phyloP scores from a whole-genome alignment of 2,797 vertebrate species.

The Myiotriccus ornatus region DNA sequence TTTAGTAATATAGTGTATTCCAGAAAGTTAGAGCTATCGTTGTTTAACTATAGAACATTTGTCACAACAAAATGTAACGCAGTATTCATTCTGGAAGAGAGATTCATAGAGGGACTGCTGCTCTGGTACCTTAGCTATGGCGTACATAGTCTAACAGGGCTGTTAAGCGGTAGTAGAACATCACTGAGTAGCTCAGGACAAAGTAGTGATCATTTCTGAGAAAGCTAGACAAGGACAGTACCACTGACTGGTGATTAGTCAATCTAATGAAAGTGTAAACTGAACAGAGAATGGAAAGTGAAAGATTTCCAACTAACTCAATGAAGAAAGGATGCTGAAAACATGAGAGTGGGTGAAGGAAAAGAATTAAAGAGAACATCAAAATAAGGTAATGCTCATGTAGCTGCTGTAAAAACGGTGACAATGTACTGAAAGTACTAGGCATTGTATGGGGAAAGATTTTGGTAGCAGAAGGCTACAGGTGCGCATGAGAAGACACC shows the following conservation, averaged over 20 bases:
- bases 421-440: not conserved
- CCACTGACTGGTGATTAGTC: not conserved
- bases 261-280: not conserved
- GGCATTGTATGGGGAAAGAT: not conserved
- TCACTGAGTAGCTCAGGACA: not conserved
- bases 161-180: not conserved
- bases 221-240: not conserved
- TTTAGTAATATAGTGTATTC: not conserved
- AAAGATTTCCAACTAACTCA: not conserved
- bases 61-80: not conserved
- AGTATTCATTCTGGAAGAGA: not conserved
- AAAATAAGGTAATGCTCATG: not conserved
- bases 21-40: not conserved
- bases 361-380: not conserved
- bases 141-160: not conserved
- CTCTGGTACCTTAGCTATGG: not conserved
- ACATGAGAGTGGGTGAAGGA: not conserved
- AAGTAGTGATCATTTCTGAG: not conserved
- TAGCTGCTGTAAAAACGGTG: not conserved
- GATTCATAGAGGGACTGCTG: not conserved
- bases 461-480: not conserved
- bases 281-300: not conserved
- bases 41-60: not conserved
- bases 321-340: not conserved
- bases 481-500: not conserved